Percentiles rank a stretch among this genome's conserved stretches.
Evolutionary conservation across 1,140 invertebrate species (phyloP).

Genomic region (Drosophila dunni): DNA sequence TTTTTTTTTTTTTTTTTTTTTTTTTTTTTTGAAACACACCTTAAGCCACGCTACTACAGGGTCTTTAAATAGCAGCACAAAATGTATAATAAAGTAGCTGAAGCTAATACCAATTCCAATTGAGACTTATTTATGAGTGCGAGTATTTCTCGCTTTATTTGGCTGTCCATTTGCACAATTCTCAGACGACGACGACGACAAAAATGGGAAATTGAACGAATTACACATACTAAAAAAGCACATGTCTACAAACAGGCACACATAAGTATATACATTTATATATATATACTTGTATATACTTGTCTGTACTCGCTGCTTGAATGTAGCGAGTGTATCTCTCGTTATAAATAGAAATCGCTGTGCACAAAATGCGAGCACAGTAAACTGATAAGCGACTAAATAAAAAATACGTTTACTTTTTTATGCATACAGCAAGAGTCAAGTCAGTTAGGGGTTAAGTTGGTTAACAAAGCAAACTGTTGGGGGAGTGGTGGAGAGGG

Average conservation of each 20-base stretch:
- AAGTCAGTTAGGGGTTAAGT: slow-evolving; percentile 21
- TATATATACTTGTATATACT: background rate
- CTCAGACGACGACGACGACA: slow-evolving; percentile 17
- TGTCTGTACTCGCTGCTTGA: background rate
- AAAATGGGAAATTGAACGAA: slow-evolving; percentile 18
- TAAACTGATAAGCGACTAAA: slow-evolving; percentile 48
- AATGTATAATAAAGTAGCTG: slow-evolving; percentile 9
- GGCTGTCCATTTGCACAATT: slow-evolving; percentile 25
- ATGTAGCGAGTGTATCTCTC: slow-evolving; percentile 34
- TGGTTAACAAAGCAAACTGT: background rate
- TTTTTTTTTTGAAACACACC: background rate
- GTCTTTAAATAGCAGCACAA: background rate
- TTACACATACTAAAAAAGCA: slow-evolving; percentile 7
- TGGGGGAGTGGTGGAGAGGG: background rate
- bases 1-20: no score
- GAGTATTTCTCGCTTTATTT: slow-evolving; percentile 19
- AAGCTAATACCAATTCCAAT: slow-evolving; percentile 34
- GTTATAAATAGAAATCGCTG: slow-evolving; percentile 48
- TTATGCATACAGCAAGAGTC: slow-evolving; percentile 29
- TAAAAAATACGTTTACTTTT: slow-evolving; percentile 44
- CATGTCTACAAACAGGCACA: background rate
- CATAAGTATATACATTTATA: slow-evolving; percentile 6
- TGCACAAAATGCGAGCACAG: slow-evolving; percentile 33
- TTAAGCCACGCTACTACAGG: no score
- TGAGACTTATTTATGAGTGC: slow-evolving; percentile 35